These are phyloP conservation scores for Natrix natrix DNA, from an alignment of 2,797 vertebrate species.

Conservation along the genomic window DNA sequence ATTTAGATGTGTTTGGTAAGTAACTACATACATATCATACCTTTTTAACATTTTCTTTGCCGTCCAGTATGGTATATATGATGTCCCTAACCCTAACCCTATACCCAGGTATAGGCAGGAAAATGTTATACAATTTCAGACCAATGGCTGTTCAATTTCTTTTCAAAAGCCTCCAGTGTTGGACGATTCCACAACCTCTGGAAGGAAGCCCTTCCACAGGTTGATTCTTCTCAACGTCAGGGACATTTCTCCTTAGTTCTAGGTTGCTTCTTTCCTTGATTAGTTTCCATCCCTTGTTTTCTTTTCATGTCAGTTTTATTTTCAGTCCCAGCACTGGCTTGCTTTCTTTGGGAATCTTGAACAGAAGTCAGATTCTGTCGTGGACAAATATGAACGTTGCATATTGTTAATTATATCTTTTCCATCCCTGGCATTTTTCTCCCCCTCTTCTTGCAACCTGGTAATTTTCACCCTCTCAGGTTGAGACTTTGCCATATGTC, in stretches of 20 bases:
- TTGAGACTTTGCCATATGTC: constrained; percentile 10
- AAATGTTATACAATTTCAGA: background rate
- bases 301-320: background rate
- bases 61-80: no score
- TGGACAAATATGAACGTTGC: background rate
- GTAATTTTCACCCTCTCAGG: constrained; percentile 14
- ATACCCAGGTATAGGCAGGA: no score
- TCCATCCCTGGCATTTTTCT: background rate
- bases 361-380: constrained; percentile 3
- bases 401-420: constrained; percentile 35
- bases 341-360: background rate
- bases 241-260: background rate
- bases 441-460: background rate
- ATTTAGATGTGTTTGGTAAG: no score
- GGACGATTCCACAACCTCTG: background rate
- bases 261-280: background rate
- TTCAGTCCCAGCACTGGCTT: background rate
- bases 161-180: background rate
- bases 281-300: background rate
- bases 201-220: background rate
- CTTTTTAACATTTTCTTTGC: no score
- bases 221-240: background rate
- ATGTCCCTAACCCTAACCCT: no score
- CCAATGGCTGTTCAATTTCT: background rate
- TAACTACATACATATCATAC: no score